Conservation (phyloP, 1,140 invertebrate genomes). For the Sycophila sp. region DNA sequence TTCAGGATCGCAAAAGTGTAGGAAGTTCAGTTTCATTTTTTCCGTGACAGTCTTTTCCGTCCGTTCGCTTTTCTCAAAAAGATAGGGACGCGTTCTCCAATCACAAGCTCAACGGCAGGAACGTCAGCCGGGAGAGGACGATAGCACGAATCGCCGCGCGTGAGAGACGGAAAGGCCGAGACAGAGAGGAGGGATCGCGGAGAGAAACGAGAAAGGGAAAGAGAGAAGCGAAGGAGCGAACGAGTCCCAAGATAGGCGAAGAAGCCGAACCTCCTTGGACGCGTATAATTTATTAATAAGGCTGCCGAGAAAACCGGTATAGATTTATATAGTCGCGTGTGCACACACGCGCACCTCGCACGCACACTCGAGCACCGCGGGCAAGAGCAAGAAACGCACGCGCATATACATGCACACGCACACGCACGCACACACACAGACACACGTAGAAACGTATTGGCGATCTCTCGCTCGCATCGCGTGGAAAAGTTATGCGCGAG, state of each 20-base stretch:
- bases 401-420: background rate
- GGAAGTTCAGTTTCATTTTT: too few species aligned
- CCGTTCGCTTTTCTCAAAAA: too few species aligned
- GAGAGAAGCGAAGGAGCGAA: constrained; percentile 29
- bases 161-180: constrained; percentile 8
- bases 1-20: too few species aligned
- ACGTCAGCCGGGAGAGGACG: constrained; percentile 21
- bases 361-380: constrained; percentile 15
- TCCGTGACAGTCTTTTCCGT: too few species aligned
- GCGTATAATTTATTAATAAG: constrained; percentile 61
- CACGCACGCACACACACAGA: background rate
- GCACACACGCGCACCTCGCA: background rate
- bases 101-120: too few species aligned
- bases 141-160: constrained; percentile 9
- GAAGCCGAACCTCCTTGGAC: constrained; percentile 54
- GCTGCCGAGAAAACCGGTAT: constrained; percentile 59
- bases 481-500: constrained; percentile 9
- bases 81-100: background rate
- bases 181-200: constrained; percentile 5
- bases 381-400: background rate
- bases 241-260: constrained; percentile 36
- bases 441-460: background rate
- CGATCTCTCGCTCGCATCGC: constrained; percentile 2
- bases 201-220: constrained; percentile 12
- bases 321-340: constrained; percentile 55